Base-by-base conservation (phyloP, 2,888 invertebrate genomes). In the Drosophila meridionalis region DNA sequence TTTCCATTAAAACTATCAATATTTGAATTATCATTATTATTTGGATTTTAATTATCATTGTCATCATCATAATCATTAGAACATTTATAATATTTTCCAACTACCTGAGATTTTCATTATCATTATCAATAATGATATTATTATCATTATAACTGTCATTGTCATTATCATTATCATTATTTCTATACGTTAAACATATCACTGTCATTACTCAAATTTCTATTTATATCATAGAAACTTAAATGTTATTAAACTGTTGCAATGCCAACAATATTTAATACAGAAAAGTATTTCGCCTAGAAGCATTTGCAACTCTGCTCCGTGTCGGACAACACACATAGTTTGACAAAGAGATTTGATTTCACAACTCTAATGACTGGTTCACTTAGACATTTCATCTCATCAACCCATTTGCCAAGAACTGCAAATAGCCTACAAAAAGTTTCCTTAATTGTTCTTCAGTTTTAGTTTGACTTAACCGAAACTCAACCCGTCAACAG, bases 321-420 rank as follows among this genome's bases (percentile, higher is more conserved):
- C 20, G 6, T 20, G n/a, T 12, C 20, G 34, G 12, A 36, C 34
- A 36, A 26, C 38, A 40, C n/a, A 9, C 14, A 30, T 9, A 28
- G 14, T 20, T 56, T 56, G 42, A 20, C 30, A 14, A 30, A 42
- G 40, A 56, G 40, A 40, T 42, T 42, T 56, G 30, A 56, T 30
- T 42, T n/a, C 42, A 42, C n/a, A 56, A 32, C 30, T 42, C 43
- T 28, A 58, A 58, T 45, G 57, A 43, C 57, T 34, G 4, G 20
- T 12, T 45, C 43, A 58, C 57, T 58, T 34, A 58, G 43, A 56
- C 56, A 20, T 56, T 40, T 56, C 56, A 56, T 56, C 56, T 32
- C 56, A 56, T 43, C 28, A 58, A 36, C 57, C 43, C 32, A 57
- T 34, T 43, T 34, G 4, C 34, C 12, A 45, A 58, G 57, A 34